Conservation (phyloP, 2,797 vertebrate species). For the Epinephelus coioides region DNA sequence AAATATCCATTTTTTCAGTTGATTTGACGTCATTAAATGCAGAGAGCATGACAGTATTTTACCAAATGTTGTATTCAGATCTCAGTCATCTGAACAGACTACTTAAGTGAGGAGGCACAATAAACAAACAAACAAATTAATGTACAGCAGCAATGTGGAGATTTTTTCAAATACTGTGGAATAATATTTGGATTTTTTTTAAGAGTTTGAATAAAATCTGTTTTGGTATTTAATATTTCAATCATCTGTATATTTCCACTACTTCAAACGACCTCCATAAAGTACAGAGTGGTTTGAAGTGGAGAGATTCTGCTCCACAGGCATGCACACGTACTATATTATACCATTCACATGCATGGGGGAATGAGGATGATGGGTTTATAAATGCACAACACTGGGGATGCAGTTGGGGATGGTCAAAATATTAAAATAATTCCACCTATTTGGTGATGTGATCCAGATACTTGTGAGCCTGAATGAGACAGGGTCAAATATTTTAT, state of each 20-base stretch:
- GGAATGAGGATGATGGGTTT: constrained; percentile 67
- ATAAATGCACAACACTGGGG: constrained; percentile 79
- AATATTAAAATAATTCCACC: constrained; percentile 84
- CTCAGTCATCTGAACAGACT: constrained; percentile 57
- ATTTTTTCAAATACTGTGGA: constrained; percentile 28
- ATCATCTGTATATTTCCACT: constrained; percentile 57
- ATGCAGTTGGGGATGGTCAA: constrained; percentile 78
- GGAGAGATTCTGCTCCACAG: constrained; percentile 71
- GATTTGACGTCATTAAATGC: constrained; percentile 61
- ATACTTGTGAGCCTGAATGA: constrained; percentile 83
- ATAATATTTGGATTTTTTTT: constrained; percentile 37
- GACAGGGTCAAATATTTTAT: constrained; percentile 83
- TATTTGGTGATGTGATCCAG: constrained; percentile 84
- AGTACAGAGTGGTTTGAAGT: constrained; percentile 71
- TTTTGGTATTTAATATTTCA: constrained; percentile 48
- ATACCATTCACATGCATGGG: constrained; percentile 79
- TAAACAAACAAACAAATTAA: constrained; percentile 61
- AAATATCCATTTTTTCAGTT: constrained; percentile 62
- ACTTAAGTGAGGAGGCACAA: constrained; percentile 59
- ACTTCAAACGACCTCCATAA: constrained; percentile 68
- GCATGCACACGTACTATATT: constrained; percentile 76
- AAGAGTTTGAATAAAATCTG: constrained; percentile 46
- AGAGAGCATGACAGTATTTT: constrained; percentile 43
- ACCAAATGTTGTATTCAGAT: constrained; percentile 57
- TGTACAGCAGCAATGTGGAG: constrained; percentile 45